Evolutionary conservation across 2,113 vertebrate genomes (phyloP).

Genomic region (Gambusia affinis): DNA sequence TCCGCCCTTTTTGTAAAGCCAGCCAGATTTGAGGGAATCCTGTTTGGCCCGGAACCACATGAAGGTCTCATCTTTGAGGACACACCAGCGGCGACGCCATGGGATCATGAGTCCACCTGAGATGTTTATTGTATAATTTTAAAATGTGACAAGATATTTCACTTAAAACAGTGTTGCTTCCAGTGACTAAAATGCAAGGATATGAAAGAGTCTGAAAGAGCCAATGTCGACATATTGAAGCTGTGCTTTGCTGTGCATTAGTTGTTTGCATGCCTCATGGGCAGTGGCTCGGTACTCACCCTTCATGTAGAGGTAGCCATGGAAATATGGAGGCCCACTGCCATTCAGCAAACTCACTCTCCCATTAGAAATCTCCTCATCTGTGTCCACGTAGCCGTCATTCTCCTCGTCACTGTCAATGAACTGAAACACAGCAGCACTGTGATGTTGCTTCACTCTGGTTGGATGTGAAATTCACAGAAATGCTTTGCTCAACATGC

Average conservation of each 20-base stretch:
- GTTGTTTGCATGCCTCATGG: constrained; percentile 35
- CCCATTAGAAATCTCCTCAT: constrained; percentile 88
- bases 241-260: constrained; percentile 19
- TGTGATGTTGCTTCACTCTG: neutral
- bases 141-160: neutral
- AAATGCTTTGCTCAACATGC: too few species aligned
- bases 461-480: neutral
- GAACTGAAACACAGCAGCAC: constrained; percentile 76
- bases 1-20: constrained; percentile 93
- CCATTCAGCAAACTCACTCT: constrained; percentile 85
- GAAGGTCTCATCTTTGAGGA: constrained; percentile 91
- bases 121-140: neutral
- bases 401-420: constrained; percentile 90
- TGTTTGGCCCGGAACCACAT: constrained; percentile 94
- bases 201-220: neutral
- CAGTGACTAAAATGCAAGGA: neutral
- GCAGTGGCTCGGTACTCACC: constrained; percentile 74
- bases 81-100: constrained; percentile 90
- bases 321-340: constrained; percentile 89
- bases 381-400: constrained; percentile 89
- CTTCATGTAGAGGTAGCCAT: constrained; percentile 94
- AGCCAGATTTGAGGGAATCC: constrained; percentile 89
- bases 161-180: neutral
- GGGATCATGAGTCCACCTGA: constrained; percentile 90
- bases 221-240: neutral